Conservation (phyloP, 2,797 vertebrate genomes). For the Otus scops region DNA sequence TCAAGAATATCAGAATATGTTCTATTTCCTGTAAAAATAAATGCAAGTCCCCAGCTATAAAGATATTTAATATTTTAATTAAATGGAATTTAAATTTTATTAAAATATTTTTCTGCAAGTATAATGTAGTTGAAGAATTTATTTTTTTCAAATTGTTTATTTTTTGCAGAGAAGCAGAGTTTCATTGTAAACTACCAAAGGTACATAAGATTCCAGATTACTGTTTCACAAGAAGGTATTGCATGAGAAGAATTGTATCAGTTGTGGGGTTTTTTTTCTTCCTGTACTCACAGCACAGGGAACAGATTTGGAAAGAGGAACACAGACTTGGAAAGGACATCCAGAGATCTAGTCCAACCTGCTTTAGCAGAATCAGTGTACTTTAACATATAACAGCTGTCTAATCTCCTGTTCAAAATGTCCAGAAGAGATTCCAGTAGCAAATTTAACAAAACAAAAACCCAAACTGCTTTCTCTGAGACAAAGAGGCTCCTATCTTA, state of each 20-base stretch:
- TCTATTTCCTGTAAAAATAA: neutral
- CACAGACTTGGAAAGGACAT: neutral
- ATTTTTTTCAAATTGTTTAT: neutral
- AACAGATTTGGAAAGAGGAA: neutral
- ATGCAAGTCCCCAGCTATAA: neutral
- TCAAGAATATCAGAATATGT: neutral
- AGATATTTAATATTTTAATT: neutral
- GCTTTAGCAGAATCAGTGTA: neutral
- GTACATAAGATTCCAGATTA: neutral
- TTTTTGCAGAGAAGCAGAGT: neutral
- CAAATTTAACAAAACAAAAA: neutral
- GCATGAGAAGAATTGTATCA: neutral
- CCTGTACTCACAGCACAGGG: neutral
- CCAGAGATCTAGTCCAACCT: neutral
- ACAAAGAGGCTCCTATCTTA: neutral
- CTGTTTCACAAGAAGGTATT: neutral
- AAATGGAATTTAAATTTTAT: neutral
- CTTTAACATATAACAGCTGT: neutral
- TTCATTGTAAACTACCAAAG: neutral
- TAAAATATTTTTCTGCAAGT: neutral
- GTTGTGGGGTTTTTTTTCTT: neutral
- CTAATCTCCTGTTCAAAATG: neutral
- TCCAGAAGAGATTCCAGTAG: neutral
- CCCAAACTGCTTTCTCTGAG: neutral
- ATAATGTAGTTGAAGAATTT: neutral